These are phyloP conservation scores for Rhopilema esculentum DNA, from an alignment of 30 jellyfish, hydroid and myxozoan species.

Conservation along the genomic window DNA sequence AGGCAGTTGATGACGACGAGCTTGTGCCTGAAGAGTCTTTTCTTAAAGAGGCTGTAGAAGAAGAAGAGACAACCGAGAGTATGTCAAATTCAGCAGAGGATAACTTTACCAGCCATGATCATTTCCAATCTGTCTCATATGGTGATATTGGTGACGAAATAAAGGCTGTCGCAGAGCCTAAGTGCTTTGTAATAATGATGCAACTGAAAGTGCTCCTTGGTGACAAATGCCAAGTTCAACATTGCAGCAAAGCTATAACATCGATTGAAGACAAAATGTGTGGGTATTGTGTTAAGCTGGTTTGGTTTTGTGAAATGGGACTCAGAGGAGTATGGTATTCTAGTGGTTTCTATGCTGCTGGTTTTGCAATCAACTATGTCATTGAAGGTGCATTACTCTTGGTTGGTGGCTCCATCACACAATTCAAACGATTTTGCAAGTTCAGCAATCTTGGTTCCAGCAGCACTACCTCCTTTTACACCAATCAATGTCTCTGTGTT, in stretches of 20 bases:
- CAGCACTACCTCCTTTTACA: constrained; percentile 17
- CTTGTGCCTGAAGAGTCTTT: constrained; percentile 2
- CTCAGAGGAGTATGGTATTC: constrained; percentile 52
- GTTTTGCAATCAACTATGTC: constrained; percentile 31
- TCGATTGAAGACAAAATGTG: background rate
- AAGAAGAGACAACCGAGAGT: background rate
- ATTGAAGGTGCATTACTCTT: constrained; percentile 44
- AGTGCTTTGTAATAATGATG: background rate
- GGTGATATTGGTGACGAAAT: constrained; percentile 21
- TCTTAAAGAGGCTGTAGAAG: background rate
- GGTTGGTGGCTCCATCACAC: constrained; percentile 45
- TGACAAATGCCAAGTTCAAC: background rate
- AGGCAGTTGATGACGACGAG: background rate
- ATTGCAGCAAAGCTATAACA: background rate
- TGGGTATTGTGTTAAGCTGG: constrained; percentile 43
- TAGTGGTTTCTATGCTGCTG: constrained; percentile 34
- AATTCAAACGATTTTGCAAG: constrained; percentile 23
- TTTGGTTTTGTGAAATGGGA: constrained; percentile 40
- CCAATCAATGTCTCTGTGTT: constrained; percentile 29
- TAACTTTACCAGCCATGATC: background rate
- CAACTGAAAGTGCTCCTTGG: constrained; percentile 22
- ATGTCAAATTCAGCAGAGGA: background rate
- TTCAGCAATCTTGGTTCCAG: constrained; percentile 17
- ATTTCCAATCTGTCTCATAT: background rate
- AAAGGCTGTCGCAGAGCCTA: background rate